A percentile compares a stretch with the other conserved stretches of the same genome.
phyloP scores from a whole-genome alignment of 1,140 invertebrate species.

The Macrostomum lignano region DNA sequence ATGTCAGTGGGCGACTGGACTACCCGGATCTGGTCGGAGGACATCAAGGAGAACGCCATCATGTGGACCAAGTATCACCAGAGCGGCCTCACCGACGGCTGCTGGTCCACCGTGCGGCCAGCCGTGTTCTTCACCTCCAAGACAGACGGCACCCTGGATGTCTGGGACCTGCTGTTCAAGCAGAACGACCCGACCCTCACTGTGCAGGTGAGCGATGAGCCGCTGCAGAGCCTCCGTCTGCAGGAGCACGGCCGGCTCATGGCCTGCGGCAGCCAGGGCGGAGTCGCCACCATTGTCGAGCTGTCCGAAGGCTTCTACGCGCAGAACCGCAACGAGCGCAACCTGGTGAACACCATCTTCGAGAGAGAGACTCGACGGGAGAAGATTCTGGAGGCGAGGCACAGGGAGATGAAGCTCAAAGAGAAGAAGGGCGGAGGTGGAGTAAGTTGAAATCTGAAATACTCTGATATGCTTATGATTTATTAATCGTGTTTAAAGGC shows the following conservation, averaged over 20 bases:
- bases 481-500: too few species aligned
- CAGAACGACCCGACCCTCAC: constrained; percentile 52
- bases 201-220: constrained; percentile 41
- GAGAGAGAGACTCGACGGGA: constrained; percentile 63
- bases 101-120: constrained; percentile 60
- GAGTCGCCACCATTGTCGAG: constrained; percentile 52
- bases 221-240: constrained; percentile 33
- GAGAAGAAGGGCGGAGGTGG: constrained; percentile 16
- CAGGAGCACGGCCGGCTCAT: constrained; percentile 43
- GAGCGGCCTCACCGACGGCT: constrained; percentile 39
- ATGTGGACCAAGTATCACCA: constrained; percentile 49
- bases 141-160: constrained; percentile 54
- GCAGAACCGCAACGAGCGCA: constrained; percentile 57
- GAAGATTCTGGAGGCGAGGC: constrained; percentile 62
- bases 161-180: constrained; percentile 53
- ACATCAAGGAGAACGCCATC: constrained; percentile 58
- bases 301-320: constrained; percentile 49
- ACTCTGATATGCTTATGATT: too few species aligned
- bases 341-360: constrained; percentile 52
- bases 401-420: constrained; percentile 29
- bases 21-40: constrained; percentile 61
- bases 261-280: constrained; percentile 51
- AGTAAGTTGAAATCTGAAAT: too few species aligned
- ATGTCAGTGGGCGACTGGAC: constrained; percentile 69
- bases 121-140: constrained; percentile 60